These are phyloP conservation scores for Formica aserva DNA, from an alignment of 2,888 invertebrate genomes.

Conservation along the genomic window DNA sequence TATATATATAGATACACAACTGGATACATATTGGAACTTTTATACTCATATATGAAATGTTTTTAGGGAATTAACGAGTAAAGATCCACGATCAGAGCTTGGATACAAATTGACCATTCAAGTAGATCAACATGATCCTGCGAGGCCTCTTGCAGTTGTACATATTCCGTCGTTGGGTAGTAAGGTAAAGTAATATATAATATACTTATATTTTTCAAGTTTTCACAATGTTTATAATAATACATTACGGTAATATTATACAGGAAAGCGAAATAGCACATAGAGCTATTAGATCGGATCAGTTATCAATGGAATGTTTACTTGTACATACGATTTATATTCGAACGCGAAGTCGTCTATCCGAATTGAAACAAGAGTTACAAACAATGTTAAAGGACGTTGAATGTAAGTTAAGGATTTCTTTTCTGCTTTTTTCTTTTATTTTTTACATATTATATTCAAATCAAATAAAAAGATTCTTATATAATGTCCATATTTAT, in stretches of 20 bases:
- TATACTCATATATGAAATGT: conserved; percentile 12
- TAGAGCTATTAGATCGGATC: conserved; percentile 94
- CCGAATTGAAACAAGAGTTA: conserved; percentile 93
- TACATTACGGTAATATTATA: background rate
- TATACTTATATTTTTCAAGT: conserved; percentile 29
- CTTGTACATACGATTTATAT: conserved; percentile 98
- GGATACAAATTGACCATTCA: conserved; percentile 96
- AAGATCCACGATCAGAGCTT: conserved; percentile 93
- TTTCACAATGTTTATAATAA: background rate
- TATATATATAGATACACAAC: background rate
- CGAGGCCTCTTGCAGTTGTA: conserved; percentile 91
- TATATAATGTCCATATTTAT: conserved; percentile 71
- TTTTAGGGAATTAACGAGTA: conserved; percentile 87
- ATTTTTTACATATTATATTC: conserved; percentile 15
- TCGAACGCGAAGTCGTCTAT: conserved; percentile 93
- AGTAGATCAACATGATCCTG: conserved; percentile 93
- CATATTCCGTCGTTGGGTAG: conserved; percentile 90
- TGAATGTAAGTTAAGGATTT: conserved; percentile 83
- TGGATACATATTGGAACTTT: background rate
- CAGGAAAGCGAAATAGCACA: conserved; percentile 90
- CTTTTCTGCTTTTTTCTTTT: background rate
- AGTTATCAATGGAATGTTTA: conserved; percentile 97
- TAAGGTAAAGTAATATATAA: conserved; percentile 86
- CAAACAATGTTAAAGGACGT: conserved; percentile 90
- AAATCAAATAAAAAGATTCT: conserved; percentile 11